Conservation (phyloP, 1,140 invertebrate species). For the Thaumatotibia leucotreta region DNA sequence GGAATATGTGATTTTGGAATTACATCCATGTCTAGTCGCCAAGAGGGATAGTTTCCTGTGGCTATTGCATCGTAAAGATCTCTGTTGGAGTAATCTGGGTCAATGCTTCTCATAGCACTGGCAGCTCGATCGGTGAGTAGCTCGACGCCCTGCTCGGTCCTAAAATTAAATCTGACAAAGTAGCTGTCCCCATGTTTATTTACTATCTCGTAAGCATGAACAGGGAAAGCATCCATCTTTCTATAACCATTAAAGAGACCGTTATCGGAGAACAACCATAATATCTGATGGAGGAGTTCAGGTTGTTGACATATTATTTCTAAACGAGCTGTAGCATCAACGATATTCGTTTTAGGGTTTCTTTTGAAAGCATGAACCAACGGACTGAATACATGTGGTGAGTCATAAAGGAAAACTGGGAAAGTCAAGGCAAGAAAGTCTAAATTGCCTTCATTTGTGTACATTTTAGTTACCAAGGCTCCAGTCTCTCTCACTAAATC, state of each 20-base stretch:
- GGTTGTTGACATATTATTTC: constrained; percentile 89
- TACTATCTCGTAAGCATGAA: constrained; percentile 82
- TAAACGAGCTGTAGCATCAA: constrained; percentile 90
- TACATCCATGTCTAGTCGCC: constrained; percentile 78
- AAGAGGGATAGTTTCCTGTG: constrained; percentile 61
- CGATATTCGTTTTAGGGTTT: constrained; percentile 81
- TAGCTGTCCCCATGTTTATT: constrained; percentile 75
- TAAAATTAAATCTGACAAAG: constrained; percentile 84
- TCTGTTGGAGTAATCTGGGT: constrained; percentile 83
- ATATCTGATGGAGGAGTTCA: constrained; percentile 87
- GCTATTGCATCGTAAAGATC: constrained; percentile 86
- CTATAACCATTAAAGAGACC: constrained; percentile 91
- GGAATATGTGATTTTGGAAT: constrained; percentile 67
- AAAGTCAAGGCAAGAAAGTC: constrained; percentile 83
- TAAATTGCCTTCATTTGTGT: constrained; percentile 85
- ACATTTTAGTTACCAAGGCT: constrained; percentile 84
- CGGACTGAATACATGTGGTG: constrained; percentile 79
- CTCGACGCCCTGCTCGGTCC: constrained; percentile 82
- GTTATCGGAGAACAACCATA: constrained; percentile 89
- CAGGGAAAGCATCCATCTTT: constrained; percentile 79
- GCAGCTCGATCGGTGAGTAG: constrained; percentile 77
- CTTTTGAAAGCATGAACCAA: constrained; percentile 80
- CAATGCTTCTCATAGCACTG: constrained; percentile 70
- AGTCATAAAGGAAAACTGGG: constrained; percentile 83
- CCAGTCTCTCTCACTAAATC: constrained; percentile 83